phyloP scores from a whole-genome alignment of 1,140 invertebrate species.

The Drosophila grimshawi region DNA sequence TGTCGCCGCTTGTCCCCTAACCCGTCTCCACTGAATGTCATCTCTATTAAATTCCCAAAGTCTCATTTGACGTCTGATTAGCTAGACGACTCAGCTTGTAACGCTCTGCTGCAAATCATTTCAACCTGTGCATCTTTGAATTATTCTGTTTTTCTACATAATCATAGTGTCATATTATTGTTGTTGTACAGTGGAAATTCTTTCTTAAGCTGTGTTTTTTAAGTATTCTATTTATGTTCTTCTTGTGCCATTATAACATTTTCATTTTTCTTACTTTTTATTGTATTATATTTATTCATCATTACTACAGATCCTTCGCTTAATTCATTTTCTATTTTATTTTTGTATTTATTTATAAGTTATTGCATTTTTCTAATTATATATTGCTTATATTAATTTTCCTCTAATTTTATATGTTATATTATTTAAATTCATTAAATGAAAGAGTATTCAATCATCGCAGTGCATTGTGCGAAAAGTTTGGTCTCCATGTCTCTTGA shows the following conservation, averaged over 20 bases:
- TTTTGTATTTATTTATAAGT: neutral
- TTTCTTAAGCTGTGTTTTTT: too few relatives aligned
- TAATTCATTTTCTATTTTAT: too few relatives aligned
- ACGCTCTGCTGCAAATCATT: neutral
- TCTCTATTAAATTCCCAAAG: constrained; percentile 40
- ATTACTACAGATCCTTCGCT: too few relatives aligned
- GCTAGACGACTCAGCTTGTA: neutral
- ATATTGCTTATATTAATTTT: neutral
- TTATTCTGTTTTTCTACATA: neutral
- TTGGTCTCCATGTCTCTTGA: constrained; percentile 7
- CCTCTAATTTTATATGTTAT: neutral
- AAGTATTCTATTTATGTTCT: too few relatives aligned
- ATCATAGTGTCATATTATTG: too few relatives aligned
- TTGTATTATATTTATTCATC: too few relatives aligned
- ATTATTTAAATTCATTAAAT: neutral
- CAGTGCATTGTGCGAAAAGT: neutral
- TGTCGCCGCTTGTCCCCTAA: constrained; percentile 24
- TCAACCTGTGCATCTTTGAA: neutral
- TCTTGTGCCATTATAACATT: too few relatives aligned
- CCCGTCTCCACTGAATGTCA: constrained; percentile 26
- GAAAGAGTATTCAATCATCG: constrained; percentile 6
- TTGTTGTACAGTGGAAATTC: too few relatives aligned
- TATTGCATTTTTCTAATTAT: neutral
- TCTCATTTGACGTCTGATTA: neutral
- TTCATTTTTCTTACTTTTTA: too few relatives aligned